Percentiles rank a stretch among this genome's conserved stretches.
Conservation (phyloP, 1,140 invertebrate genomes). For the Bombus turneri region DNA sequence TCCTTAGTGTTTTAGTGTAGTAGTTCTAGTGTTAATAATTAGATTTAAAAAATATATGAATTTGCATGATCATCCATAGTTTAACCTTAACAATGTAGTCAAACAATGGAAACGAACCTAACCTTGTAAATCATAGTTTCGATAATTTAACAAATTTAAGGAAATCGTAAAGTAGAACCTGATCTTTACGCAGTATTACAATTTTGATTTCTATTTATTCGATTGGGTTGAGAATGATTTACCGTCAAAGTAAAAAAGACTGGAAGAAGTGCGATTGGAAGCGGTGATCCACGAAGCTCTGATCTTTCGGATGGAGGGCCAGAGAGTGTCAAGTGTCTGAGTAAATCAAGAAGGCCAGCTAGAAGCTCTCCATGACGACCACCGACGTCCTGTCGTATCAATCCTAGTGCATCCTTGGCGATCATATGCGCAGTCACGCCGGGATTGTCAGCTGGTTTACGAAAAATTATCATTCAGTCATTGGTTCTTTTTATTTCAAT, state of each 20-base stretch:
- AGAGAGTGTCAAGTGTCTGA: conserved; percentile 77
- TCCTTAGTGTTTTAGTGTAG: no score
- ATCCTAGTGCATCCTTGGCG: conserved; percentile 79
- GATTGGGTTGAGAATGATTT: conserved; percentile 2
- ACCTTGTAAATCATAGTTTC: no score
- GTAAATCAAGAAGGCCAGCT: conserved; percentile 75
- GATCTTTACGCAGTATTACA: not conserved
- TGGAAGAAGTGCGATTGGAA: conserved; percentile 80
- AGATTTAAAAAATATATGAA: no score
- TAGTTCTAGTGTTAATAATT: no score
- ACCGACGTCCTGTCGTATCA: conserved; percentile 78
- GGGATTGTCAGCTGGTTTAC: conserved; percentile 72
- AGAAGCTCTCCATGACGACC: conserved; percentile 78
- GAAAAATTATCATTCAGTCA: conserved; percentile 18
- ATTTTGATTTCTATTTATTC: not conserved
- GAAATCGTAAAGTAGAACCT: no score
- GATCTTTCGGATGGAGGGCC: conserved; percentile 76
- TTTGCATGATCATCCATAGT: no score
- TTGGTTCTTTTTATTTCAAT: not conserved
- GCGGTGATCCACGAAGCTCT: conserved; percentile 78
- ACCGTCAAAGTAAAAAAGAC: conserved; percentile 81
- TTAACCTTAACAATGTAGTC: no score
- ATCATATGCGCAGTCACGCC: conserved; percentile 77
- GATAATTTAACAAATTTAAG: no score
- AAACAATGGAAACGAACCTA: no score